Evolutionary conservation across 2,888 invertebrate genomes (phyloP).

Genomic region (Cephus pulcher): DNA sequence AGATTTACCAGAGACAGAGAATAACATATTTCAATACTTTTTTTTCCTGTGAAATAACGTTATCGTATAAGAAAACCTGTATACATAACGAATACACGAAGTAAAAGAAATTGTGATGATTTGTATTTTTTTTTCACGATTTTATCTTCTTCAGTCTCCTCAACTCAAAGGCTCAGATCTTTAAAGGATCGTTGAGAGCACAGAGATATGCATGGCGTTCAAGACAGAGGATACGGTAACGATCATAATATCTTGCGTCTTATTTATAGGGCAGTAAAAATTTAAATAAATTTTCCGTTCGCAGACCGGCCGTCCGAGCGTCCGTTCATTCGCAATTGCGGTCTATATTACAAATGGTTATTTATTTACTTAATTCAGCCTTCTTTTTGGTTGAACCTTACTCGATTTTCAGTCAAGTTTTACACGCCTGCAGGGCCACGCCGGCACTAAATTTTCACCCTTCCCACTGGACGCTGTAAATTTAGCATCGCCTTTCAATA

Average conservation of each 20-base stretch:
- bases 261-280: conserved; percentile 55
- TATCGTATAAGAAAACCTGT: too few species aligned
- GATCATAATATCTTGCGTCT: conserved; percentile 31
- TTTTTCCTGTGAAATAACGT: too few species aligned
- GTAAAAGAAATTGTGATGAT: too few species aligned
- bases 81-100: too few species aligned
- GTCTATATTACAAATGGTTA: conserved; percentile 34
- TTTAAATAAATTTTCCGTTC: conserved; percentile 48
- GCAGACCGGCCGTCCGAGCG: conserved; percentile 4
- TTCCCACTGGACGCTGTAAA: conserved; percentile 49
- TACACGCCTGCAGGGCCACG: conserved; percentile 14
- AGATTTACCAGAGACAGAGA: neutral
- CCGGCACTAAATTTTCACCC: conserved; percentile 58
- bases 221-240: conserved; percentile 9
- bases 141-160: neutral
- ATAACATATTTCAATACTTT: neutral
- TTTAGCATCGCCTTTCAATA: conserved; percentile 53
- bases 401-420: conserved; percentile 48
- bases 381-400: conserved; percentile 25
- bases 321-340: conserved; percentile 25
- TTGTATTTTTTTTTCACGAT: neutral
- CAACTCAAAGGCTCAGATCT: neutral
- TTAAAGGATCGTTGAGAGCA: neutral
- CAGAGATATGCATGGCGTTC: neutral
- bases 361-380: conserved; percentile 50